These are phyloP conservation scores for Mormyrops attenuatus DNA, from an alignment of 2,797 vertebrate genomes.

Conservation along the genomic window DNA sequence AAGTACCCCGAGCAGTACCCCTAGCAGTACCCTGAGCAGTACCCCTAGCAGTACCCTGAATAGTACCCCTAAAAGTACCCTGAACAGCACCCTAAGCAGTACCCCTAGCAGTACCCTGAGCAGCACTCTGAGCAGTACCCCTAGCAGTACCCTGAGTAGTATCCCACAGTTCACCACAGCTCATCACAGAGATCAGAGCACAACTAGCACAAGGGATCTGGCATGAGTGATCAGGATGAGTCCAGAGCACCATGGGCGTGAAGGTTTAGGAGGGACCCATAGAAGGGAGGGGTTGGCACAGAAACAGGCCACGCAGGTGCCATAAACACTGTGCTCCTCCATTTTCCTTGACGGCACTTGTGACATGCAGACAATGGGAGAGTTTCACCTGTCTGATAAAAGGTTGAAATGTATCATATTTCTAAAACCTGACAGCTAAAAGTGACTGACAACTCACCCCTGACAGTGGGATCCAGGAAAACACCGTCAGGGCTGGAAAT, in stretches of 20 bases:
- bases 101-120: neutral
- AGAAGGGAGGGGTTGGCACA: neutral
- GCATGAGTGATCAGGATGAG: neutral
- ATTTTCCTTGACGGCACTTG: neutral
- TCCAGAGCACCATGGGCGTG: neutral
- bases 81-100: neutral
- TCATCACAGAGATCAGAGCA: neutral
- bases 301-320: neutral
- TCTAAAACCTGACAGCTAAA: neutral
- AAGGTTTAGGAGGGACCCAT: neutral
- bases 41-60: too few species aligned
- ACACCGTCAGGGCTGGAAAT: neutral
- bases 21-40: too few species aligned
- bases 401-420: neutral
- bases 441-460: neutral
- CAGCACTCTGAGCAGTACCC: neutral
- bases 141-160: neutral
- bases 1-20: neutral
- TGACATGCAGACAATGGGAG: neutral
- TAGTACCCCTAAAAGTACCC: neutral
- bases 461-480: neutral
- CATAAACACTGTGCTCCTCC: neutral
- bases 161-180: neutral
- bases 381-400: neutral
- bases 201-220: neutral